Conservation (phyloP, 2,113 vertebrate genomes). For the Lophochroa leadbeateri region DNA sequence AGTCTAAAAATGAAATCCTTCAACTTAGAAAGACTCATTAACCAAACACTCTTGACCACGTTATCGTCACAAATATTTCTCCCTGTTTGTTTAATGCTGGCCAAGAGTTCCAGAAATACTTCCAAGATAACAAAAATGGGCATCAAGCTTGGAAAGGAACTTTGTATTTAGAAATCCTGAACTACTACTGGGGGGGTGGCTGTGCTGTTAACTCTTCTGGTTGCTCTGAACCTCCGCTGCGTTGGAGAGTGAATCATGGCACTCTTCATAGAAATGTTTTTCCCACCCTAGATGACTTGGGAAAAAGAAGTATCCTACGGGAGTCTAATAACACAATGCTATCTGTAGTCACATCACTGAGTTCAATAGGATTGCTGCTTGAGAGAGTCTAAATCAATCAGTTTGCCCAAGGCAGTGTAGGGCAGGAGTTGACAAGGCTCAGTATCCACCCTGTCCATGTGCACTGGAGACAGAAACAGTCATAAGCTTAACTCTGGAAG, state of each 20-base stretch:
- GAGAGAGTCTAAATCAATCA: neutral
- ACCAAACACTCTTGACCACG: neutral
- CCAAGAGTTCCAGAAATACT: conserved; percentile 63
- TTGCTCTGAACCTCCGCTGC: neutral
- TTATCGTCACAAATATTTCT: conserved; percentile 55
- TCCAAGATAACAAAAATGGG: conserved; percentile 54
- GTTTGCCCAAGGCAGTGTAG: neutral
- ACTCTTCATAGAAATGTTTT: conserved; percentile 1
- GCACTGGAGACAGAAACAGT: neutral
- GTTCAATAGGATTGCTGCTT: neutral
- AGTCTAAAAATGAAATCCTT: neutral
- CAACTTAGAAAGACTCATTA: conserved; percentile 4
- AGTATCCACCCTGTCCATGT: neutral
- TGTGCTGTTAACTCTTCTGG: conserved; percentile 32
- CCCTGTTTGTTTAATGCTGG: conserved; percentile 49
- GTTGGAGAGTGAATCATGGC: neutral
- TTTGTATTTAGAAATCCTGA: conserved; percentile 41
- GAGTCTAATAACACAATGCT: neutral
- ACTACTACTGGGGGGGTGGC: neutral
- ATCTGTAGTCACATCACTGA: neutral
- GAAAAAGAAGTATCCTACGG: neutral
- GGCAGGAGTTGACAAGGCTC: neutral
- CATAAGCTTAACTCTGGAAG: neutral
- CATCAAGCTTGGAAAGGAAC: conserved; percentile 17
- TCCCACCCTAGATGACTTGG: neutral